Evolutionary conservation across 2,113 vertebrate genomes (phyloP).

Genomic region (Rostratula benghalensis): DNA sequence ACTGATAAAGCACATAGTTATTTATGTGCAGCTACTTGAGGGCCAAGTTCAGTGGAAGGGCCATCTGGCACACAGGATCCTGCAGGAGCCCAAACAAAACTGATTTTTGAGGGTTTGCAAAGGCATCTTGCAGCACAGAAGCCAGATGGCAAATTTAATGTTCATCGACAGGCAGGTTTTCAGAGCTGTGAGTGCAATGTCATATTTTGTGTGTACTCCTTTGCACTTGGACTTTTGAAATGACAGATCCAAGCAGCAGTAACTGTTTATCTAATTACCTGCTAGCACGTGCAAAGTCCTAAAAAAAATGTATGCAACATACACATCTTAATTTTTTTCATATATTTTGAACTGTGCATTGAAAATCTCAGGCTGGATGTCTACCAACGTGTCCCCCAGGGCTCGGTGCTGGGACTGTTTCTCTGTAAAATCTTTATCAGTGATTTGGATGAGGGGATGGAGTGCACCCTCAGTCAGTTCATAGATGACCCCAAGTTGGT

Average conservation of each 20-base stretch:
- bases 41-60: neutral
- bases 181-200: neutral
- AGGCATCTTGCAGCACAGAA: neutral
- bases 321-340: too few relatives aligned
- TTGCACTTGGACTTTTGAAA: neutral
- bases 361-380: neutral
- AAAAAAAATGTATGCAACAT: neutral
- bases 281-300: neutral
- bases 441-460: too few relatives aligned
- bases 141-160: neutral
- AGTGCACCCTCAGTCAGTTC: too few relatives aligned
- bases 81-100: neutral
- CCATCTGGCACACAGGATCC: slow-evolving; percentile 10
- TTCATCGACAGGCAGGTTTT: neutral
- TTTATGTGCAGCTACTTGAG: neutral
- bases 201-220: neutral
- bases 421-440: too few relatives aligned
- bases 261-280: neutral
- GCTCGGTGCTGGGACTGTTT: too few relatives aligned
- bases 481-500: too few relatives aligned
- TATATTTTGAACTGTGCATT: neutral
- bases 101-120: neutral
- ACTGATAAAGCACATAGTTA: neutral
- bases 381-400: neutral
- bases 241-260: neutral